Base-by-base conservation (phyloP, 2,113 vertebrate genomes). In the Etheostoma spectabile region DNA sequence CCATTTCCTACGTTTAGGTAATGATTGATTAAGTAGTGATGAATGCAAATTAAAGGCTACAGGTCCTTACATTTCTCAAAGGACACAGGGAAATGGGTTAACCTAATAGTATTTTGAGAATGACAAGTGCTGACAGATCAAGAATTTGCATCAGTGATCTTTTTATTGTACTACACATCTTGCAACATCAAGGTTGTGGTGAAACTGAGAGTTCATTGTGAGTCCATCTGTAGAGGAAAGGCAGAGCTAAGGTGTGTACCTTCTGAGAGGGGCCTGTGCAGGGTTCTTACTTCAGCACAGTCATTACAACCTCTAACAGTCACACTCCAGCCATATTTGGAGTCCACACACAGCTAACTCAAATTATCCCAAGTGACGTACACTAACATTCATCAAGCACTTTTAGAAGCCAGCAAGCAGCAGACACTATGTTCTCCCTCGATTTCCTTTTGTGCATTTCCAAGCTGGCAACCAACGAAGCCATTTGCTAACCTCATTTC, bases 401-500 rank as follows among this genome's bases (percentile, higher is more conserved):
- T 89, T 87, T 89, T 89, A 88, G 93, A 91, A 93, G 92, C 92
- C 93, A 92, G 87, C 87, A 73, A 88, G 87, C 83, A 77, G 91
- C 86, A 94, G 93, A 93, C 91, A 91, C 93, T 91, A 92, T 93
- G 92, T 94, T 93, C 94, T 93, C 90, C 92, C 91, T 85, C 87
- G 56, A 78, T 93, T 95, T 94, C 86, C 92, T 95, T 94, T 94
- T 91, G 92, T 92, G 87, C 86, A 87, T 88, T 92, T 95, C 94
- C 94, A 94, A 95, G 85, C 95, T 95, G 95, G 93, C 94, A 94
- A 90, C 85, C 88, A 77, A 80, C 74, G 67, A 92, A 93, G 88
- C 94, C 93, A 93, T 95, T 95, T 94, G 93, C 94, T 95, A 96
- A 95, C 94, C 95, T 95, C 94, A 95, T 94, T 94, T 95, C 95